Conservation (phyloP, 2,797 vertebrate genomes). For the Xiphorhynchus erythropygius region DNA sequence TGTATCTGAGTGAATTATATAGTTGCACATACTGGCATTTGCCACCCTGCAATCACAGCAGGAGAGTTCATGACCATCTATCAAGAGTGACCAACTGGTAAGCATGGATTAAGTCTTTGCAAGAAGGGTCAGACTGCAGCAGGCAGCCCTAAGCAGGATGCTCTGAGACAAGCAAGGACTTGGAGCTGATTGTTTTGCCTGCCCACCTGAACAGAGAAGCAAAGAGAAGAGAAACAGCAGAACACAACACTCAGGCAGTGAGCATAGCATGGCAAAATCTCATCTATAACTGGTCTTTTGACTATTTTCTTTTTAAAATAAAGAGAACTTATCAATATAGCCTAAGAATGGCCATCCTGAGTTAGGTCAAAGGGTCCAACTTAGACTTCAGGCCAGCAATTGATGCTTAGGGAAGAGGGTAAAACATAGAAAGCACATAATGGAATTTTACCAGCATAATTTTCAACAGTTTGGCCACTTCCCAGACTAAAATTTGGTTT, state of each 20-base stretch:
- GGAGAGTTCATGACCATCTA: not conserved
- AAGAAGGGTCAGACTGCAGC: not conserved
- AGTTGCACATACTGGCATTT: not conserved
- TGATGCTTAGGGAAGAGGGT: not conserved
- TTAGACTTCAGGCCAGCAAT: not conserved
- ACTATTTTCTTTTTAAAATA: not conserved
- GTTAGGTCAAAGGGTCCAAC: not conserved
- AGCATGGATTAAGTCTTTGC: not conserved
- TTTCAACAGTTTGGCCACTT: not conserved
- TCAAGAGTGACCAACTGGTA: not conserved
- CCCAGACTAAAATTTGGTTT: not conserved
- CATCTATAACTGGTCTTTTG: not conserved
- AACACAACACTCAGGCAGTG: not conserved
- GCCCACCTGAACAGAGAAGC: not conserved
- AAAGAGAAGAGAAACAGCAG: not conserved
- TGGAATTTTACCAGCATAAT: not conserved
- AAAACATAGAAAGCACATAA: not conserved
- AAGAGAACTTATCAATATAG: not conserved
- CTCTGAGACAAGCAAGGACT: not conserved
- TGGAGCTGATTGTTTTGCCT: not conserved
- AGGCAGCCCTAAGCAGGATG: not conserved
- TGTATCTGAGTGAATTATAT: not conserved
- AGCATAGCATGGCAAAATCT: not conserved
- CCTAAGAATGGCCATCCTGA: not conserved
- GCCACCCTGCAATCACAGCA: not conserved